Percentiles rank a stretch among this genome's conserved stretches.
These are phyloP conservation scores for Pelodytes ibericus DNA, from an alignment of 2,797 vertebrate species.

Conservation along the genomic window DNA sequence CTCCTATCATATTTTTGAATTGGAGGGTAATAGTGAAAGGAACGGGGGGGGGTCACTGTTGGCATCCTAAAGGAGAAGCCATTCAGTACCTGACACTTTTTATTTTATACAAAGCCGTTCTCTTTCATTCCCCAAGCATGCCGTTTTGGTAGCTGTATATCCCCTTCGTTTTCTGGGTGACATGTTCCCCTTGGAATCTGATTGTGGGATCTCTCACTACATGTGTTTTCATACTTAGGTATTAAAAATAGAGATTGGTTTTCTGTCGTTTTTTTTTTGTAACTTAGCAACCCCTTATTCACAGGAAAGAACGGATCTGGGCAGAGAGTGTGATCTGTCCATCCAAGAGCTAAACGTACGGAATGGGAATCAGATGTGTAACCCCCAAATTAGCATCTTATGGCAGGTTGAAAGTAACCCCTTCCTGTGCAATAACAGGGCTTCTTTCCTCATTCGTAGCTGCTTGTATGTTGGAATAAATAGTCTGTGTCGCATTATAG, in stretches of 20 bases:
- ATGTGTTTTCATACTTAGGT: slow-evolving; percentile 22
- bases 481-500: too few relatives aligned
- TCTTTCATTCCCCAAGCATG: neutral
- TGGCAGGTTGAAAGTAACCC: too few relatives aligned
- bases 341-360: neutral
- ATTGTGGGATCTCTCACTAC: neutral
- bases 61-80: too few relatives aligned
- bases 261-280: neutral
- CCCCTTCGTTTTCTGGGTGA: neutral
- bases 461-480: too few relatives aligned
- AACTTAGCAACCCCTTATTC: slow-evolving; percentile 18
- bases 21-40: too few relatives aligned
- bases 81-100: too few relatives aligned
- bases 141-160: neutral
- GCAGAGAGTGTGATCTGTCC: neutral
- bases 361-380: neutral
- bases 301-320: neutral
- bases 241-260: slow-evolving; percentile 12
- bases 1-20: too few relatives aligned
- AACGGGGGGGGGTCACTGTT: too few relatives aligned
- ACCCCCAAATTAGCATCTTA: too few relatives aligned
- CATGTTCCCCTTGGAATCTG: neutral
- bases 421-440: too few relatives aligned
- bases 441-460: too few relatives aligned
- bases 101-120: too few relatives aligned